phyloP scores from a whole-genome alignment of 2,113 vertebrate genomes.

The Ictalurus punctatus region DNA sequence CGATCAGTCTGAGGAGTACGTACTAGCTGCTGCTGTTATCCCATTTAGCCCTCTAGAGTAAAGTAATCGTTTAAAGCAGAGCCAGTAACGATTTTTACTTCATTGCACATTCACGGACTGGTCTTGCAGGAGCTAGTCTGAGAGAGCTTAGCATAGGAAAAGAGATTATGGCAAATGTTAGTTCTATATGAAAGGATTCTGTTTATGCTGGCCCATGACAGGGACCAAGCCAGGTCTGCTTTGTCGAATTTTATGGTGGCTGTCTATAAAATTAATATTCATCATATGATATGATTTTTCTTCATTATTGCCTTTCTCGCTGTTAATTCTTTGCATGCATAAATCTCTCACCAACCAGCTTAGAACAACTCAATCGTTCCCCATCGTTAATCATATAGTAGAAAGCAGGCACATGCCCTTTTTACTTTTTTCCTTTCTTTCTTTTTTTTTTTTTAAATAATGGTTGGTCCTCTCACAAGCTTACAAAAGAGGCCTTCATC shows the following conservation, averaged over 20 bases:
- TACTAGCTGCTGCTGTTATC: background rate
- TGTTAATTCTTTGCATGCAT: background rate
- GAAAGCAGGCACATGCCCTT: slow-evolving; percentile 47
- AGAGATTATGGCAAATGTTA: slow-evolving; percentile 8
- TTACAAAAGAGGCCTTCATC: slow-evolving; percentile 36
- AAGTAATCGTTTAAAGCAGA: background rate
- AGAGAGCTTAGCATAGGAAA: background rate
- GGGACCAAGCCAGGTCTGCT: slow-evolving; percentile 20
- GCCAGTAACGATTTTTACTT: background rate
- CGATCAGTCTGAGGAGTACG: background rate
- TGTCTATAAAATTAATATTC: slow-evolving; percentile 49
- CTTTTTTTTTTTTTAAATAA: slow-evolving; percentile 34
- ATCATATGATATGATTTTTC: slow-evolving; percentile 37
- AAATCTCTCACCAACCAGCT: background rate
- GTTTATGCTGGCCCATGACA: slow-evolving; percentile 1
- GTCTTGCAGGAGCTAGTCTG: background rate
- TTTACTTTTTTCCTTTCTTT: background rate
- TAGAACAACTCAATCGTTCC: background rate
- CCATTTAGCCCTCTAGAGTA: background rate
- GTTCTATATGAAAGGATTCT: slow-evolving; percentile 4
- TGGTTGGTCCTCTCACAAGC: slow-evolving; percentile 2
- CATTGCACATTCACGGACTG: background rate
- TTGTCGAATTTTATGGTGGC: slow-evolving; percentile 61
- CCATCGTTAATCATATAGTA: slow-evolving; percentile 52
- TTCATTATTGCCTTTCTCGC: slow-evolving; percentile 54